phyloP scores from a whole-genome alignment of 2,113 vertebrate species.

The Poicephalus meyeri region DNA sequence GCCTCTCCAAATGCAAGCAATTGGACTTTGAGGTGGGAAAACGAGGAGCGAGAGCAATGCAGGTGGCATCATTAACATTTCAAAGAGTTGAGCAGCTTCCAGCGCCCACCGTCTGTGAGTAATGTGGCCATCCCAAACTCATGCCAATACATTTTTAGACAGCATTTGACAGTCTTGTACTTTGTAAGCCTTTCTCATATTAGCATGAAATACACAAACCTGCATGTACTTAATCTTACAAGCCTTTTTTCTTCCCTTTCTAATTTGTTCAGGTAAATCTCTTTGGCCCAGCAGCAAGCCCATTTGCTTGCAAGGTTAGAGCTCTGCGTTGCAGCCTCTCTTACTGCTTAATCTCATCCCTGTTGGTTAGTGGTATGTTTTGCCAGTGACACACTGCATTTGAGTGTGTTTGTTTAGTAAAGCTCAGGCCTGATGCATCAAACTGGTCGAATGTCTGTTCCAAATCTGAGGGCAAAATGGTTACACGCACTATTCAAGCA shows the following conservation, averaged over 20 bases:
- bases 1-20: too few species aligned
- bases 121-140: background rate
- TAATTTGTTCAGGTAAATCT: background rate
- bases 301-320: background rate
- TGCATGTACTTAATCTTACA: background rate
- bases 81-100: slow-evolving; percentile 18
- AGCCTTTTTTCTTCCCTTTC: background rate
- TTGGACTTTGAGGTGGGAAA: too few species aligned
- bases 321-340: background rate
- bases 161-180: background rate
- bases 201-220: background rate
- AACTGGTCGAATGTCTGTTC: background rate
- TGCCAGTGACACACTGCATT: background rate
- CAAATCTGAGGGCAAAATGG: background rate
- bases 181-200: background rate
- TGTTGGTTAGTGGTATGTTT: background rate
- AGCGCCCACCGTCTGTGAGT: background rate
- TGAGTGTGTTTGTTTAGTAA: slow-evolving; percentile 20
- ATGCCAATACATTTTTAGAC: background rate
- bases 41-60: too few species aligned
- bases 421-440: background rate
- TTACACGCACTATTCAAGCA: background rate
- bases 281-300: background rate
- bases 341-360: background rate
- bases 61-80: too few species aligned